These are phyloP conservation scores for Hylyphantes graminicola DNA, from an alignment of 1,140 invertebrate genomes.

Conservation along the genomic window DNA sequence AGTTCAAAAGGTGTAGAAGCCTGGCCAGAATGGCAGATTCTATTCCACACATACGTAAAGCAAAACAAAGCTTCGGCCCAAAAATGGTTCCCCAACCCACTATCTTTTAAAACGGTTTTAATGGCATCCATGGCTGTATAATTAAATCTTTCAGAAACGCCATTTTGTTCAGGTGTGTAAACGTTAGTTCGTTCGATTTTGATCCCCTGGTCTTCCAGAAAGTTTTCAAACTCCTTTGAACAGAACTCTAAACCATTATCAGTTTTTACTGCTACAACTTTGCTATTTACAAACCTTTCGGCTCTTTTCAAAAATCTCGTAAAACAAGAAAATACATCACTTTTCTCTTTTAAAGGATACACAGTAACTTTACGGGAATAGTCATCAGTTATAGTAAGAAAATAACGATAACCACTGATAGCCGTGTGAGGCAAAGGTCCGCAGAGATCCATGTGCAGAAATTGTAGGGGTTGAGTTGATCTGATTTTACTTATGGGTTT, in stretches of 20 bases:
- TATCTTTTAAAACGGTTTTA: background rate
- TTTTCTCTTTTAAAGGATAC: background rate
- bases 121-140: background rate
- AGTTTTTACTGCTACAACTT: background rate
- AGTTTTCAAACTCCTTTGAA: background rate
- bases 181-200: background rate
- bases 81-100: background rate
- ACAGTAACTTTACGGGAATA: background rate
- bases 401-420: background rate
- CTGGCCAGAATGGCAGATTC: background rate
- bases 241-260: conserved; percentile 11
- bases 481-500: background rate
- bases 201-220: background rate
- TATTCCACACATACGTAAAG: conserved; percentile 12
- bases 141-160: background rate
- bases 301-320: background rate
- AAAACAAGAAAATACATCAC: background rate
- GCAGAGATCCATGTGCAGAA: background rate
- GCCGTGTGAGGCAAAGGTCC: background rate
- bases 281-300: background rate
- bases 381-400: conserved; percentile 6
- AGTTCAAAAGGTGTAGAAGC: background rate
- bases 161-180: conserved; percentile 23
- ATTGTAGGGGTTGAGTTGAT: background rate
- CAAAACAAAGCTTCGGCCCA: background rate